Percentiles rank a stretch among this genome's conserved stretches.
These are phyloP conservation scores for Chymomyza fuscimana DNA, from an alignment of 2,888 invertebrate genomes.

Conservation along the genomic window DNA sequence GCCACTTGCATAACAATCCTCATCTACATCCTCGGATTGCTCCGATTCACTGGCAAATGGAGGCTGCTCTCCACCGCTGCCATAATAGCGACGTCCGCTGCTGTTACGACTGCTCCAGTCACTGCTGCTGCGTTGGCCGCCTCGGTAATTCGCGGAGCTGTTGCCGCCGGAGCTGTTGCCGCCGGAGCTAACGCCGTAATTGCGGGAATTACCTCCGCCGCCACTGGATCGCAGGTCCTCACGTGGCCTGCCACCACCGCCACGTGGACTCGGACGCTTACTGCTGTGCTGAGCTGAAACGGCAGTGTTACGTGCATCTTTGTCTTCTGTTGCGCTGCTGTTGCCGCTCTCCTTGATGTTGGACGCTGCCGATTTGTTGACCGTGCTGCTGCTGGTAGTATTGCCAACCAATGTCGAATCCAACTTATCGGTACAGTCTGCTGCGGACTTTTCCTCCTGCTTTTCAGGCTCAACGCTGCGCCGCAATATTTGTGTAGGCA, in stretches of 20 bases:
- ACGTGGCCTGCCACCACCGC: constrained; percentile 44
- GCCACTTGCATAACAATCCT: constrained; percentile 82
- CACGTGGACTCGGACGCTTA: constrained; percentile 77
- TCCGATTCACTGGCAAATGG: constrained; percentile 83
- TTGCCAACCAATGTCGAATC: background rate
- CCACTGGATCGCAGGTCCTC: constrained; percentile 32
- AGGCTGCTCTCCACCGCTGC: constrained; percentile 78
- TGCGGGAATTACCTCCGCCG: constrained; percentile 53
- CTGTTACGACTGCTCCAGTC: constrained; percentile 79
- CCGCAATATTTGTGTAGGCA: constrained; percentile 78
- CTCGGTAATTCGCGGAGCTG: constrained; percentile 81
- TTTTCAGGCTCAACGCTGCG: constrained; percentile 71
- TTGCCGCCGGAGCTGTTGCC: constrained; percentile 80
- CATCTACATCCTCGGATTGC: constrained; percentile 86
- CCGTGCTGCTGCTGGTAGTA: constrained; percentile 23
- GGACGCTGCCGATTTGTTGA: constrained; percentile 4
- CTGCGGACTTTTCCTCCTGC: constrained; percentile 13
- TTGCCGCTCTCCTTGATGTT: constrained; percentile 6
- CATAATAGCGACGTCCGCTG: constrained; percentile 66
- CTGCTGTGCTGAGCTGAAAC: constrained; percentile 31
- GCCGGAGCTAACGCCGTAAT: constrained; percentile 76
- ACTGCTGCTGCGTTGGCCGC: constrained; percentile 77
- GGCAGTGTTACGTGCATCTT: constrained; percentile 25
- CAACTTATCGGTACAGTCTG: constrained; percentile 28
- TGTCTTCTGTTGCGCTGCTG: constrained; percentile 19